Base-by-base conservation (phyloP, 2,888 invertebrate species). In the Ganaspis brasiliensis region DNA sequence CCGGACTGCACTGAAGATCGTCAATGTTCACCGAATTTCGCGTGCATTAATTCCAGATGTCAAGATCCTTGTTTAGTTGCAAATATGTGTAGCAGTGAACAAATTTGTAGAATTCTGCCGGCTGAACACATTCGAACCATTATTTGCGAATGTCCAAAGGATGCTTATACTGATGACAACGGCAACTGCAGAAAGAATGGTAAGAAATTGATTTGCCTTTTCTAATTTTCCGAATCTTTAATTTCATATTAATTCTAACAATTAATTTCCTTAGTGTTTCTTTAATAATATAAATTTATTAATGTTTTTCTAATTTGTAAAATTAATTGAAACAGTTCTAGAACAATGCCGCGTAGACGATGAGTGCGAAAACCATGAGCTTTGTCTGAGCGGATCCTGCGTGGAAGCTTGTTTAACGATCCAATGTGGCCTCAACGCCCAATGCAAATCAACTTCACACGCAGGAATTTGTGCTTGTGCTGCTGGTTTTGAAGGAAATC, bases 131-230 rank as follows among this genome's bases (percentile, higher is more conserved):
- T 97, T 80, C 94, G 97, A 72, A 97, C 97, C 0, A 95, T 97
- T 85, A 96, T 97, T 85, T 98, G 98, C 89, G 94, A 96, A 87
- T 98, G 98, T 91, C 96, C 97, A 16, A 93, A 95, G 55, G 97
- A 97, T 79, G 96, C 96, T 0, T 93, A 96, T 59, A 94, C 95
- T 0, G 96, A 96, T 81, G 93, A 93, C 6, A 94, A 95, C 74
- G 96, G 95, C 82, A 94, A 94, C 81, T 97, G 97, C 90, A 94
- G 94, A 77, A 90, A 90, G 73, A 92, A 93, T 76, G 90, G 92
- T 92, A 85, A 84, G 86, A 84, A 49, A 72, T 57, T 61, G 56
- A 67, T 16, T 40, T 72, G 40, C 14, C 56, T 72, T 6, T 72
- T 55, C 14, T 14, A 21, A n/a, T 16, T 67, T 40, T 26, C 10